phyloP scores from a whole-genome alignment of 2,888 invertebrate genomes.

The Theodoxus fluviatilis region DNA sequence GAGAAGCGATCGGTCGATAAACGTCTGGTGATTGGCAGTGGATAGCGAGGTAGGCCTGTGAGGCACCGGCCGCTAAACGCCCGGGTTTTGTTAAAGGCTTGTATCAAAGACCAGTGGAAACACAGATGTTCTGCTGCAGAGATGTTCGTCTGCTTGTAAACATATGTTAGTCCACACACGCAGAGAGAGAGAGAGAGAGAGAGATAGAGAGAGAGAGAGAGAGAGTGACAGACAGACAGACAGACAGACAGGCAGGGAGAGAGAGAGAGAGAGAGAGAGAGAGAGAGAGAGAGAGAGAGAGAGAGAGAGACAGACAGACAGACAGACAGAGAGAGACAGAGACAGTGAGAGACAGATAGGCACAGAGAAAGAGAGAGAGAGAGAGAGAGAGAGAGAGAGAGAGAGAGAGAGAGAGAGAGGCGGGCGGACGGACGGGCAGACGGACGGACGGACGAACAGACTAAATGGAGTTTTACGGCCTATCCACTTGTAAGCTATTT shows the following conservation, averaged over 20 bases:
- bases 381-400: conserved; percentile 5
- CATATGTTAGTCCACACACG: neutral
- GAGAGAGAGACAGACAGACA: conserved; percentile 20
- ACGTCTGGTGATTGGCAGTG: no score
- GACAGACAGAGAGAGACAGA: conserved; percentile 22
- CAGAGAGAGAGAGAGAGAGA: neutral
- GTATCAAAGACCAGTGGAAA: no score
- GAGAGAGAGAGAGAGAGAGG: conserved; percentile 15
- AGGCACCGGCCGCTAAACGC: no score
- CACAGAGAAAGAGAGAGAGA: conserved; percentile 23
- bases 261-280: conserved; percentile 14
- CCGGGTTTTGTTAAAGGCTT: no score
- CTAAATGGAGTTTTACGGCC: no score
- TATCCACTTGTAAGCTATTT: no score
- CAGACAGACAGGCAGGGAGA: neutral
- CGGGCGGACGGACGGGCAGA: neutral
- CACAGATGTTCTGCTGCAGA: neutral
- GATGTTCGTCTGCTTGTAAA: neutral
- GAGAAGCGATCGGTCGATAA: no score
- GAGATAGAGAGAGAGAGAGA: neutral
- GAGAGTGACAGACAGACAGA: neutral
- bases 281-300: conserved; percentile 23
- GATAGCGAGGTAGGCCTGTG: no score
- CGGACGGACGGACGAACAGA: no score
- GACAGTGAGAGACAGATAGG: conserved; percentile 14